Conservation (phyloP, 1,140 invertebrate genomes). For the Muscidifurax raptorellus region DNA sequence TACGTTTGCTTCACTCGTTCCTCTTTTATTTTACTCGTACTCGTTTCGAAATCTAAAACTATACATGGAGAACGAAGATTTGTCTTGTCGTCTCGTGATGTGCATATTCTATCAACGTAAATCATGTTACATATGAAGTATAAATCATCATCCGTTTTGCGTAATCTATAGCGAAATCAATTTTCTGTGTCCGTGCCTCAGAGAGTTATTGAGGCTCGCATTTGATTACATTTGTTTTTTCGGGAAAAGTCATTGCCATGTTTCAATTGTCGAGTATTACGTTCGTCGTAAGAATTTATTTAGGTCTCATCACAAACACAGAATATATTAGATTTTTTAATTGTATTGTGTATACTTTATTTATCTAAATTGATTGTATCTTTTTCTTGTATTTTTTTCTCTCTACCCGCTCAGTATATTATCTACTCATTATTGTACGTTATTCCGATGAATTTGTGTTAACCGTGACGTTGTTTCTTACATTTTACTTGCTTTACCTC, state of each 20-base stretch:
- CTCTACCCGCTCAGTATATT: slow-evolving; percentile 74
- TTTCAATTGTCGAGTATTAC: not conserved
- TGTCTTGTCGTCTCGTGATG: not conserved
- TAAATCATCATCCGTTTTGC: not conserved
- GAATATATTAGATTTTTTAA: slow-evolving; percentile 57
- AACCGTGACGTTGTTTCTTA: slow-evolving; percentile 14
- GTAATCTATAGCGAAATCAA: not conserved
- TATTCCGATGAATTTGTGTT: slow-evolving; percentile 49
- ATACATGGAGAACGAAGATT: slow-evolving; percentile 29
- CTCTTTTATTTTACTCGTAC: not conserved
- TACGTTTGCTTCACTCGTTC: not conserved
- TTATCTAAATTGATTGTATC: slow-evolving; percentile 61
- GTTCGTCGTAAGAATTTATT: not conserved
- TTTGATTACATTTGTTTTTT: not conserved
- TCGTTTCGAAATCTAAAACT: slow-evolving; percentile 3
- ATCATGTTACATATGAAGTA: not conserved
- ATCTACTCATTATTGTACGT: slow-evolving; percentile 50
- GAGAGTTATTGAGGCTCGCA: not conserved
- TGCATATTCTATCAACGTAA: not conserved
- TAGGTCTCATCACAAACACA: slow-evolving; percentile 58
- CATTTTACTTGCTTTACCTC: not conserved
- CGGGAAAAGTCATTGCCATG: not conserved
- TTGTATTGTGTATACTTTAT: slow-evolving; percentile 62
- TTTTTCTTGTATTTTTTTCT: slow-evolving; percentile 70
- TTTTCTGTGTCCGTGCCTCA: too few relatives aligned